Base-by-base conservation (phyloP, 2,797 vertebrate species). In the Leptatherina wallacei region DNA sequence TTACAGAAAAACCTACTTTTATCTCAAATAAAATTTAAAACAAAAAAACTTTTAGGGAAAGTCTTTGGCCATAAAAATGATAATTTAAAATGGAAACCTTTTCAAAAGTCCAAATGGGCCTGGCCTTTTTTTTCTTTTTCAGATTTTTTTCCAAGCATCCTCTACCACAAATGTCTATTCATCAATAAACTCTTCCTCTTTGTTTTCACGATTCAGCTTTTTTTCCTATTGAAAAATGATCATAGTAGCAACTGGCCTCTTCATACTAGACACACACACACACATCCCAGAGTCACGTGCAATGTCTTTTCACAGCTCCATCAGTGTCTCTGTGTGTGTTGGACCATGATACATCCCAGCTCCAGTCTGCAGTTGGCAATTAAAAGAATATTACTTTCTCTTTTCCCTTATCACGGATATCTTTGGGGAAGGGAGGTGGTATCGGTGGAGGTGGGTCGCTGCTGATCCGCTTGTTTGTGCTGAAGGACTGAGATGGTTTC, bases 351-450 rank as follows among this genome's bases (percentile, higher is more conserved):
- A 24, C 9, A 3, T 65, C 67, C 65, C 3, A 2, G 20, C 38
- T 61, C 49, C 75, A 47, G 69, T 29, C 27, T 16, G 66, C 1
- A 1, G 57, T 62, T 44, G 10, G 1, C 8, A 22, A 1, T 86
- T 80, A 98, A 84, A 97, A 94, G 85, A 95, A 97, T 70, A 96
- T 93, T 0, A 96, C 92, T 3, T 95, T 94, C 73, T 97, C 96
- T 80, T 94, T 95, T 72, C 63, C 65, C 3, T 47, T 36, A 38
- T 93, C 89, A 0, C 92, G 89, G 24, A 91, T 40, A 18, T 89
- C 72, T 33, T 91, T 89, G 62, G 88, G 90, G 40, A 91, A 93
- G 4, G 83, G 91, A 0, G 92, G 88, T 1, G 94, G 79, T 0
- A 57, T 59, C 0, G 90, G 89, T 1, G 89, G 90, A 7, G 84